Conservation (phyloP, 2,797 vertebrate genomes). For the Tadarida brasiliensis region DNA sequence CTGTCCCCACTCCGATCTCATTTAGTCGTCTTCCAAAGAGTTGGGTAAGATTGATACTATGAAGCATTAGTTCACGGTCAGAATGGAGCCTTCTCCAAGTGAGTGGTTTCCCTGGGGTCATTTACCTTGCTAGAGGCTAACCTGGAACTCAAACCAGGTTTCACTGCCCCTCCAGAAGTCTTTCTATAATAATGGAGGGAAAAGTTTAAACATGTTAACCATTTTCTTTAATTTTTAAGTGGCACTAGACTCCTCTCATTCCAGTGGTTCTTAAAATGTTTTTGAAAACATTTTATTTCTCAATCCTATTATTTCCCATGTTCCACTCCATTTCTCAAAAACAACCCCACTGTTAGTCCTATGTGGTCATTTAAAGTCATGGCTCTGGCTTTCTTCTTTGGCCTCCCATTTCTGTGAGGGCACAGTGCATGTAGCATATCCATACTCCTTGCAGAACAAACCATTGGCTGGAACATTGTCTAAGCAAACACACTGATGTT, state of each 20-base stretch:
- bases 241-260: neutral
- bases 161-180: neutral
- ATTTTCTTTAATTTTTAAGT: neutral
- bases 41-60: neutral
- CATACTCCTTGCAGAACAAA: neutral
- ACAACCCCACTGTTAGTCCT: neutral
- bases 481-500: neutral
- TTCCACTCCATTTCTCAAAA: neutral
- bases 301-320: neutral
- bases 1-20: neutral
- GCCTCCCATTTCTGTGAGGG: neutral
- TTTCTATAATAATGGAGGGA: neutral
- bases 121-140: neutral
- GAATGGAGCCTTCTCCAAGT: neutral
- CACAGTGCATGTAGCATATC: neutral
- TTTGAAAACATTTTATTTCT: neutral
- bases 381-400: neutral
- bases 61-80: neutral
- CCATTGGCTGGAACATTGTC: rapidly evolving
- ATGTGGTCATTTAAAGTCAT: neutral
- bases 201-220: neutral
- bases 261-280: neutral
- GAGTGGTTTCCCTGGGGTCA: neutral
- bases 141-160: neutral
- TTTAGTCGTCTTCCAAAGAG: neutral